Conservation (phyloP, 2,888 invertebrate species). For the Lysandra bellargus region DNA sequence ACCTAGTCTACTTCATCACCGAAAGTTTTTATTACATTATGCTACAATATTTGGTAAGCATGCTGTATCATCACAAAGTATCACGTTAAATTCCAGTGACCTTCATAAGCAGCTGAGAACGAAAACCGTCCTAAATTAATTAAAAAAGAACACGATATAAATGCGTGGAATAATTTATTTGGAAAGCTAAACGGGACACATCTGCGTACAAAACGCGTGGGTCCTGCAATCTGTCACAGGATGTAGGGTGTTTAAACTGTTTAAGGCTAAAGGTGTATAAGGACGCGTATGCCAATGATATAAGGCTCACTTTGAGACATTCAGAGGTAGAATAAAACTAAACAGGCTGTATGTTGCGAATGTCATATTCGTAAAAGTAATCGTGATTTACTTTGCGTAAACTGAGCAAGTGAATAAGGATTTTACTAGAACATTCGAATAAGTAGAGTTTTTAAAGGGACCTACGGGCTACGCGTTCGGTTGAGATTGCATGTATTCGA, state of each 20-base stretch:
- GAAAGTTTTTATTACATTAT: no score
- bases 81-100: background rate
- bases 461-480: no score
- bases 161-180: slow-evolving; percentile 27
- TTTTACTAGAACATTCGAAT: background rate
- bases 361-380: background rate
- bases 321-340: background rate
- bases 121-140: slow-evolving; percentile 2
- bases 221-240: slow-evolving; percentile 61
- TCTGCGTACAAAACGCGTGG: slow-evolving; percentile 56
- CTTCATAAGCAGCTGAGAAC: background rate
- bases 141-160: background rate
- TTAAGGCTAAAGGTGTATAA: background rate
- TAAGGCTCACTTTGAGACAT: background rate
- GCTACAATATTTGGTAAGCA: background rate
- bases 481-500: no score
- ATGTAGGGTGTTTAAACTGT: slow-evolving; percentile 65
- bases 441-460: background rate
- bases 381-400: no score
- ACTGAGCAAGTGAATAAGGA: no score
- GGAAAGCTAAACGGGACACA: slow-evolving; percentile 52
- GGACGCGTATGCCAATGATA: background rate
- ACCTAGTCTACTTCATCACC: no score
- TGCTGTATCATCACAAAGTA: background rate
- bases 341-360: slow-evolving; percentile 18